Evolutionary conservation across 2,888 invertebrate species (phyloP).

Genomic region (Thymelicus lineola): DNA sequence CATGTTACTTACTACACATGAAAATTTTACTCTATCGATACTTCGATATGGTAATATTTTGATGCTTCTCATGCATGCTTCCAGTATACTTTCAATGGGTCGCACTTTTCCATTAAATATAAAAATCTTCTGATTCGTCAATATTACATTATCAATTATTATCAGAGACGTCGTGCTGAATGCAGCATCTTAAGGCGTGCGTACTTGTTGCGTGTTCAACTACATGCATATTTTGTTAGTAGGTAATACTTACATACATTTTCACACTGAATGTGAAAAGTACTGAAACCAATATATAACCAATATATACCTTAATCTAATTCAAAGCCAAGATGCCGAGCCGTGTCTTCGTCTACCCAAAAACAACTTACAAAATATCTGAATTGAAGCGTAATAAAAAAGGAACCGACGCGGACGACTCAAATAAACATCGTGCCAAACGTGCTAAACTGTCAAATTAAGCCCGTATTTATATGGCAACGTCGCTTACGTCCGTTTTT

Average conservation of each 20-base stretch:
- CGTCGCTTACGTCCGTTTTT: constrained; percentile 36
- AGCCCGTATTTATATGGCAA: constrained; percentile 17
- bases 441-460: constrained; percentile 38
- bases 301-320: not conserved
- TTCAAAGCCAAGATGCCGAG: not conserved
- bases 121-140: too few species aligned
- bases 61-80: too few species aligned
- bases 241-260: not conserved
- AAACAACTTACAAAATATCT: constrained; percentile 7
- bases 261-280: too few species aligned
- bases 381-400: constrained; percentile 10
- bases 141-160: too few species aligned
- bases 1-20: too few species aligned
- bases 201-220: not conserved
- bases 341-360: not conserved
- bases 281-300: not conserved
- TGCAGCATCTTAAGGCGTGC: too few species aligned
- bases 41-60: too few species aligned
- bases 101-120: too few species aligned
- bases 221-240: not conserved
- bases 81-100: too few species aligned
- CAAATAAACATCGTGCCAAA: constrained; percentile 23
- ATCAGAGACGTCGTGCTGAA: too few species aligned
- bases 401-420: constrained; percentile 4
- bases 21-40: too few species aligned